Percentiles rank a stretch among this genome's conserved stretches.
These are phyloP conservation scores for Hiodon tergisus DNA, from an alignment of 2,113 vertebrate species.

Conservation along the genomic window DNA sequence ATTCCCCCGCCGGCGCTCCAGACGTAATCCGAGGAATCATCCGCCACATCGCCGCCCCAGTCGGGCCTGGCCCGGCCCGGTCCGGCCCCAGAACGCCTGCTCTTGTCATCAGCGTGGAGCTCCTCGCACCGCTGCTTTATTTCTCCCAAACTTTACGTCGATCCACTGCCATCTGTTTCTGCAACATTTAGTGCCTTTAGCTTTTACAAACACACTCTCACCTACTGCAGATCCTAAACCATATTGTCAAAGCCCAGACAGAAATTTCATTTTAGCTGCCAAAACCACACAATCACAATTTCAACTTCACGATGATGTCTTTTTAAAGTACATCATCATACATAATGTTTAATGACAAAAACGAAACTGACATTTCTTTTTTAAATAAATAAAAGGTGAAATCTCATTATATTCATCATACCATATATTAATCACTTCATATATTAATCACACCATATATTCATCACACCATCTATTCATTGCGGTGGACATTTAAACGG, in stretches of 20 bases:
- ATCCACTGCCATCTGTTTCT: neutral
- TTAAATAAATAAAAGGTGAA: too few relatives aligned
- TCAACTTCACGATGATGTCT: neutral
- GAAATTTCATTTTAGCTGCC: too few relatives aligned
- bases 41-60: constrained; percentile 49
- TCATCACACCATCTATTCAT: too few relatives aligned
- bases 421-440: too few relatives aligned
- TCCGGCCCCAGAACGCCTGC: constrained; percentile 46
- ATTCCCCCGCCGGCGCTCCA: constrained; percentile 78
- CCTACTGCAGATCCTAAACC: too few relatives aligned
- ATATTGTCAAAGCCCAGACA: too few relatives aligned
- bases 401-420: too few relatives aligned
- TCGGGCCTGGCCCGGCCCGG: neutral
- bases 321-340: neutral
- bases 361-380: too few relatives aligned
- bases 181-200: too few relatives aligned
- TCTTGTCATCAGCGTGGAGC: constrained; percentile 31
- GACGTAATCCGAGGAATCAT: constrained; percentile 78
- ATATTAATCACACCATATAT: too few relatives aligned
- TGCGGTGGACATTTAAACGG: too few relatives aligned
- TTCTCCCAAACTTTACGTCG: constrained; percentile 13
- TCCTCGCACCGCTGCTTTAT: constrained; percentile 45
- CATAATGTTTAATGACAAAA: neutral
- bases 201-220: neutral
- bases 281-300: neutral